Evolutionary conservation across 2,113 vertebrate species (phyloP).

Genomic region (Protobothrops flavoviridis): DNA sequence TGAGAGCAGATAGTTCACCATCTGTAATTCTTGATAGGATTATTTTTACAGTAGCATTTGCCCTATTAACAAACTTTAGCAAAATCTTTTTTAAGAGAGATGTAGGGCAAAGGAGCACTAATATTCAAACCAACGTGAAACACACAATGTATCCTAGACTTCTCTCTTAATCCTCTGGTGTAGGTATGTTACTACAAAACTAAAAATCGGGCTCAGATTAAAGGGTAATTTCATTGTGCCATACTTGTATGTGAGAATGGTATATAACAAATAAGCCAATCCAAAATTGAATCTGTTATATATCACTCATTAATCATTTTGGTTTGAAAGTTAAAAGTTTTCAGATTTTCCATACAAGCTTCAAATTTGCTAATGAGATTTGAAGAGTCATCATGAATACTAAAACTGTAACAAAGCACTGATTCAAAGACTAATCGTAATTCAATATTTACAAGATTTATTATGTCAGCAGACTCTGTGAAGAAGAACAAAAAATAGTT

Average conservation of each 20-base stretch:
- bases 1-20: background rate
- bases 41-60: background rate
- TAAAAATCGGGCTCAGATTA: background rate
- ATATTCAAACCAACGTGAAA: background rate
- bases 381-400: background rate
- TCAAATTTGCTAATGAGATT: background rate
- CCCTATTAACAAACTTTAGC: background rate
- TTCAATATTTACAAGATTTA: background rate
- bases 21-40: background rate
- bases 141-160: background rate
- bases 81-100: background rate
- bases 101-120: background rate
- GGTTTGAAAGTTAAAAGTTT: background rate
- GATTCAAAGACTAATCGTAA: background rate
- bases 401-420: background rate
- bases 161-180: background rate
- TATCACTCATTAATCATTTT: background rate
- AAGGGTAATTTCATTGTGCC: background rate
- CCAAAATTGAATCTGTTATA: background rate
- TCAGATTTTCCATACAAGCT: background rate
- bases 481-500: background rate
- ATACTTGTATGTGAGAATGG: background rate
- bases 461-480: background rate
- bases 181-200: background rate
- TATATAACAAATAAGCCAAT: background rate